phyloP scores from a whole-genome alignment of 2,888 invertebrate species.

The Agrotis ipsilon region DNA sequence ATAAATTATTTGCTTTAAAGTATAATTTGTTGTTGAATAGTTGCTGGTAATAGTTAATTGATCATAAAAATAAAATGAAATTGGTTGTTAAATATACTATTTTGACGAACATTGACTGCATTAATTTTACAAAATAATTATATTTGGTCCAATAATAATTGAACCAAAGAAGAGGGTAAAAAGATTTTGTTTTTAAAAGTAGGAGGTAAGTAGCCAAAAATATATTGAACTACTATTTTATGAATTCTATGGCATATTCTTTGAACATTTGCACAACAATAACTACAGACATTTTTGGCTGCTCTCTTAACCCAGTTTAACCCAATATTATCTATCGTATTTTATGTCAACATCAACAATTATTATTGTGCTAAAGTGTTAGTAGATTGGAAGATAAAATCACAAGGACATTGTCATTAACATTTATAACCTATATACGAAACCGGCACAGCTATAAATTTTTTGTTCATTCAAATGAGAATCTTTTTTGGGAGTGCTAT shows the following conservation, averaged over 20 bases:
- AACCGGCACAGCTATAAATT: neutral
- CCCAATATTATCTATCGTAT: too few species aligned
- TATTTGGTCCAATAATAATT: neutral
- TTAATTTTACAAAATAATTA: too few species aligned
- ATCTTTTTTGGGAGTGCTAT: conserved; percentile 25
- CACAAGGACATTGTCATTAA: neutral
- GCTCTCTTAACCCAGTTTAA: too few species aligned
- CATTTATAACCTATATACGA: conserved; percentile 20
- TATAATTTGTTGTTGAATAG: too few species aligned
- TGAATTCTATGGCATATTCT: neutral
- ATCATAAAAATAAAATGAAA: too few species aligned
- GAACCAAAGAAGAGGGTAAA: neutral
- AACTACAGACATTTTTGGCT: conserved; percentile 12
- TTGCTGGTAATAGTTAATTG: too few species aligned
- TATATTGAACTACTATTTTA: neutral
- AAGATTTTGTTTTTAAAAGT: neutral
- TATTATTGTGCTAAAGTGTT: neutral
- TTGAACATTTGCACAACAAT: conserved; percentile 28
- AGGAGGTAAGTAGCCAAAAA: neutral
- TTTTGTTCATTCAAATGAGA: conserved; percentile 33
- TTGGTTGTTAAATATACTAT: too few species aligned
- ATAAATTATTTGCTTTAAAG: too few species aligned
- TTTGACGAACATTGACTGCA: too few species aligned
- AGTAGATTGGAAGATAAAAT: neutral
- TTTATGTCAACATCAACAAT: neutral